Base-by-base conservation (phyloP, 2,888 invertebrate species). In the Stegophylla sp. region DNA sequence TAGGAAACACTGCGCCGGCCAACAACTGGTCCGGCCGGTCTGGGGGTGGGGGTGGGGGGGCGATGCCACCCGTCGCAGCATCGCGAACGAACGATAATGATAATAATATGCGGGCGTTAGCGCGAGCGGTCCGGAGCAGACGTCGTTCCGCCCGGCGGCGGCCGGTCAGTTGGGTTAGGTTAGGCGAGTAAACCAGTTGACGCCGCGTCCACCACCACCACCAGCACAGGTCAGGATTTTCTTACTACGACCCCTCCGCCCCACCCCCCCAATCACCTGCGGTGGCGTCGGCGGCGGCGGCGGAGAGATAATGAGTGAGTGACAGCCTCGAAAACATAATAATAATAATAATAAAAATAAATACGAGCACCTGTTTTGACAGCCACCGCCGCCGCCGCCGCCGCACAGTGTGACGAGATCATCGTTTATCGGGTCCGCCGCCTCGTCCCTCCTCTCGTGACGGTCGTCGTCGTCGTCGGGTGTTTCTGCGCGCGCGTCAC, bases 21-120 rank as follows among this genome's bases (percentile, higher is more conserved):
- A 26, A 76, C 63, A 76, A 77, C 77, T 69, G 77, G 77, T 77
- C 77, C 77, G 59, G 77, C 69, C 69, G 77, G 77, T 77, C 77
- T 67, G n/a, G n/a, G n/a, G n/a, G n/a, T n/a, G n/a, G n/a, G n/a
- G n/a, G n/a, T n/a, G n/a, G n/a, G n/a, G n/a, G 34, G 51, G 10
- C 63, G 73, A 41, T 51, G 20, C 69, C 69, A 28, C 69, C 67
- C 45, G 41, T 56, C 34, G 23, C 20, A 15, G 69, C 51, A 28
- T 53, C 71, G 28, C 34, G 34, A 7, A 5, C 34, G 34, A 34
- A 59, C 59, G 43, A 17, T 45, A 3, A 43, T 17, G 43, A 43
- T 66, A 34, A 61, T 51, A 2, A 51, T 51, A 15, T 53, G 26
- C 26, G 45, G 59, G 9, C 72, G 56, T 43, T 59, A 43, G 23